Percentiles rank a stretch among this genome's conserved stretches.
Conservation (phyloP, 2,888 invertebrate genomes). For the Lymantria monacha region DNA sequence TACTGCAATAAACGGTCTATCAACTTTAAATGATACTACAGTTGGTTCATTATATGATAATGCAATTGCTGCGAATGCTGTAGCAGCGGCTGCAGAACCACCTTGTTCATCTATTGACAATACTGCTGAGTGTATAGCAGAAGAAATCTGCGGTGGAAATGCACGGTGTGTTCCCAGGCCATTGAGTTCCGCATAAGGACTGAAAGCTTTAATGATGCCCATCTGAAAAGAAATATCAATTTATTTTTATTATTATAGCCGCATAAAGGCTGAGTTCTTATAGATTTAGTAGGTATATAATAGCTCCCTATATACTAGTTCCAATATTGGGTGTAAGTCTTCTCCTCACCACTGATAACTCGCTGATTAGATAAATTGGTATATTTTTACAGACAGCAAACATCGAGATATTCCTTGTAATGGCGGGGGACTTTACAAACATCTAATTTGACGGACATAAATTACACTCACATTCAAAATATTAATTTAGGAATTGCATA, state of each 20-base stretch:
- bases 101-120: slow-evolving; percentile 80
- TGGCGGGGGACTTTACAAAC: too few relatives aligned
- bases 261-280: too few relatives aligned
- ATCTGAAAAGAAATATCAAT: slow-evolving; percentile 47
- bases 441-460: too few relatives aligned
- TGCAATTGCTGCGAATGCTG: slow-evolving; percentile 69
- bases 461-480: too few relatives aligned
- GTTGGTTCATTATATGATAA: slow-evolving; percentile 66
- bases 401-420: too few relatives aligned
- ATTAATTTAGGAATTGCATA: too few relatives aligned
- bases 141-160: slow-evolving; percentile 57
- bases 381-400: too few relatives aligned
- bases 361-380: too few relatives aligned
- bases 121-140: slow-evolving; percentile 73
- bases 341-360: too few relatives aligned
- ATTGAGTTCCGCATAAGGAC: slow-evolving; percentile 53
- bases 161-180: slow-evolving; percentile 49
- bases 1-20: slow-evolving; percentile 76
- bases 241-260: background rate
- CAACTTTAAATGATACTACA: slow-evolving; percentile 53
- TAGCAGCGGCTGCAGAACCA: slow-evolving; percentile 71
- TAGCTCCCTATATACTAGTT: too few relatives aligned
- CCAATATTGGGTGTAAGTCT: too few relatives aligned
- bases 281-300: too few relatives aligned
- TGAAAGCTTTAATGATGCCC: slow-evolving; percentile 69